Evolutionary conservation across 2,797 vertebrate genomes (phyloP).

Genomic region (Bufotes viridis): DNA sequence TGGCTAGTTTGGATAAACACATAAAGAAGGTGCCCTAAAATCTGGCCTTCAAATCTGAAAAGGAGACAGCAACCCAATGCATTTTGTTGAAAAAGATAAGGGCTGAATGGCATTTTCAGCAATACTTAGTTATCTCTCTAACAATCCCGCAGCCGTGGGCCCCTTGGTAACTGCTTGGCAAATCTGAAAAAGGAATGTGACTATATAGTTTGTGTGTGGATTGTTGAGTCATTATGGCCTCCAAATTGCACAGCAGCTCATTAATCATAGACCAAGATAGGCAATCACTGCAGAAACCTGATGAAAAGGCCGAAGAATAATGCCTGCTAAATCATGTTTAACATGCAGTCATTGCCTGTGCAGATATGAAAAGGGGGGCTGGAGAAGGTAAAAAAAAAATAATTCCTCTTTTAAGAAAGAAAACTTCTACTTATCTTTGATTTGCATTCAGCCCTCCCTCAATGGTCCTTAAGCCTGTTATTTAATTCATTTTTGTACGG

Average conservation of each 20-base stretch:
- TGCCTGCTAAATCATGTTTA: slow-evolving; percentile 84
- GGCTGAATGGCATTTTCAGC: slow-evolving; percentile 78
- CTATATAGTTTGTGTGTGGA: slow-evolving; percentile 82
- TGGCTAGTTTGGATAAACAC: slow-evolving; percentile 61
- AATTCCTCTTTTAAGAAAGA: slow-evolving; percentile 81
- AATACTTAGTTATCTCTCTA: slow-evolving; percentile 80
- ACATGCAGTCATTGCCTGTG: slow-evolving; percentile 80
- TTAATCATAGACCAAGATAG: slow-evolving; percentile 86
- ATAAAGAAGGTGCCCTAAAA: slow-evolving; percentile 68
- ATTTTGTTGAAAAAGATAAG: slow-evolving; percentile 79
- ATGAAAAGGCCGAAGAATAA: slow-evolving; percentile 80
- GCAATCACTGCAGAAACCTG: slow-evolving; percentile 76
- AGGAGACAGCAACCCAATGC: slow-evolving; percentile 71
- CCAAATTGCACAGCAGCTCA: slow-evolving; percentile 85
- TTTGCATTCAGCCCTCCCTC: slow-evolving; percentile 84
- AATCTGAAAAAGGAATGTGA: slow-evolving; percentile 84
- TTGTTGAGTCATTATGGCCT: slow-evolving; percentile 81
- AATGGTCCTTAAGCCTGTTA: slow-evolving; percentile 86
- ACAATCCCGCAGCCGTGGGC: slow-evolving; percentile 76
- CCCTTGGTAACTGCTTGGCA: slow-evolving; percentile 86
- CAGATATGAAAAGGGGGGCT: slow-evolving; percentile 80
- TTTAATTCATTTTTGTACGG: slow-evolving; percentile 85
- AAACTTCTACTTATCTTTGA: slow-evolving; percentile 89
- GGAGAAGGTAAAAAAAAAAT: slow-evolving; percentile 70
- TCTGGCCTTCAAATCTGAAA: slow-evolving; percentile 76